phyloP scores from a whole-genome alignment of 2,113 vertebrate genomes.

The Strix uralensis region DNA sequence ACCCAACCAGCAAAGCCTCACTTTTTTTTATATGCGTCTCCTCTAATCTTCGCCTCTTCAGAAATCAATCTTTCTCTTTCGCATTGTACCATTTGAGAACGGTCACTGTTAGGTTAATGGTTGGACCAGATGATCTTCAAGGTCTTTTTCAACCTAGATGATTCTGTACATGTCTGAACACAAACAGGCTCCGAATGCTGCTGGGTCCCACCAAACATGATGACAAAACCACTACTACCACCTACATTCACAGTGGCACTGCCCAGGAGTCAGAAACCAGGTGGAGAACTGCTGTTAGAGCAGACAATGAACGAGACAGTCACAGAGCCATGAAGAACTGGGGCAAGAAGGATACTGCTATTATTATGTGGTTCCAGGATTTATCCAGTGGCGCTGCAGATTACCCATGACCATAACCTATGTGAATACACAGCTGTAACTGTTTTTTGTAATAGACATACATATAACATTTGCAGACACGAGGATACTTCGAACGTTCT shows the following conservation, averaged over 20 bases:
- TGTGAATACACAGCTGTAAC: neutral
- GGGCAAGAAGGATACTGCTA: neutral
- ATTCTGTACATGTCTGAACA: neutral
- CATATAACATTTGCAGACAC: neutral
- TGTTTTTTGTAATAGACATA: neutral
- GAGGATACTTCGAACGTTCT: neutral
- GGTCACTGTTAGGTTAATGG: too few species aligned
- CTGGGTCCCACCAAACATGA: neutral
- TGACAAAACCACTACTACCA: neutral
- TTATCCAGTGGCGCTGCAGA: neutral
- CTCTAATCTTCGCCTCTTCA: neutral
- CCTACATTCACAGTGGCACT: neutral
- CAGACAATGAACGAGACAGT: neutral
- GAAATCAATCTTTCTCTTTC: neutral
- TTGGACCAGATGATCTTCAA: too few species aligned
- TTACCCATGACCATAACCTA: neutral
- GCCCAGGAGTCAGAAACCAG: neutral
- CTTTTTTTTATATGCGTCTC: neutral
- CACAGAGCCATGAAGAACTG: accelerated
- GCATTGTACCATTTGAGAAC: too few species aligned
- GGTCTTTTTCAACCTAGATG: too few species aligned
- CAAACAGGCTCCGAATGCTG: neutral
- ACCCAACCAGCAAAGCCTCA: neutral
- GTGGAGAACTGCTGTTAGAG: neutral
- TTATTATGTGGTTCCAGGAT: neutral